Conservation (phyloP, 2,888 invertebrate genomes). For the Xestia xanthographa region DNA sequence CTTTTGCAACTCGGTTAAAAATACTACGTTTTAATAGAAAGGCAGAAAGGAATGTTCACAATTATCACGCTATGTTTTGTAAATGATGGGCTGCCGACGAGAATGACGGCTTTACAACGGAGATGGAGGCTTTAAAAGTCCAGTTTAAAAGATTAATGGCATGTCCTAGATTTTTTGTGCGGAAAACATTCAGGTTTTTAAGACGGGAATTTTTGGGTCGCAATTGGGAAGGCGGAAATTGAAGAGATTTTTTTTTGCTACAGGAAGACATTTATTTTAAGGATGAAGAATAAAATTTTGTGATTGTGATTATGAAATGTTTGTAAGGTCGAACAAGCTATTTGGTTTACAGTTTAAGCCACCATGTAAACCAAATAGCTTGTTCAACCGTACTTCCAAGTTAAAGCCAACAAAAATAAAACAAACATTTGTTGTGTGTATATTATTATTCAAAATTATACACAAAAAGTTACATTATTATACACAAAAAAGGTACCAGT, state of each 20-base stretch:
- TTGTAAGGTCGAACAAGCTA: too few species aligned
- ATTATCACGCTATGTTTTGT: constrained; percentile 43
- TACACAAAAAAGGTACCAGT: neutral
- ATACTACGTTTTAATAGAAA: neutral
- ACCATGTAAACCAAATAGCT: too few species aligned
- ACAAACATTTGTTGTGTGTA: neutral
- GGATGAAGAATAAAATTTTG: constrained; percentile 5
- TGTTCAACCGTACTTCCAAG: too few species aligned
- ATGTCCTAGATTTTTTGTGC: constrained; percentile 35
- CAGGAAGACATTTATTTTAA: neutral
- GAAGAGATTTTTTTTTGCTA: neutral
- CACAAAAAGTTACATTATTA: too few species aligned
- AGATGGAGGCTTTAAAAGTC: constrained; percentile 30
- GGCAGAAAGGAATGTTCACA: constrained; percentile 22
- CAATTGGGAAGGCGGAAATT: constrained; percentile 9
- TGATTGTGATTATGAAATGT: neutral
- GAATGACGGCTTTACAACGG: constrained; percentile 26
- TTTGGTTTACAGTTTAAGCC: too few species aligned
- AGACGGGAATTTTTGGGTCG: constrained; percentile 9
- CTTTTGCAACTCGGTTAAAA: too few species aligned
- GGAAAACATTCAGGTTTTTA: constrained; percentile 9
- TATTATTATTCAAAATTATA: neutral
- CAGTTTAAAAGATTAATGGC: constrained; percentile 52
- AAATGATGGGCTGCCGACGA: constrained; percentile 26
- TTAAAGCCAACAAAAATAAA: neutral